Conservation (phyloP, 2,797 vertebrate species). For the Spatula clypeata region DNA sequence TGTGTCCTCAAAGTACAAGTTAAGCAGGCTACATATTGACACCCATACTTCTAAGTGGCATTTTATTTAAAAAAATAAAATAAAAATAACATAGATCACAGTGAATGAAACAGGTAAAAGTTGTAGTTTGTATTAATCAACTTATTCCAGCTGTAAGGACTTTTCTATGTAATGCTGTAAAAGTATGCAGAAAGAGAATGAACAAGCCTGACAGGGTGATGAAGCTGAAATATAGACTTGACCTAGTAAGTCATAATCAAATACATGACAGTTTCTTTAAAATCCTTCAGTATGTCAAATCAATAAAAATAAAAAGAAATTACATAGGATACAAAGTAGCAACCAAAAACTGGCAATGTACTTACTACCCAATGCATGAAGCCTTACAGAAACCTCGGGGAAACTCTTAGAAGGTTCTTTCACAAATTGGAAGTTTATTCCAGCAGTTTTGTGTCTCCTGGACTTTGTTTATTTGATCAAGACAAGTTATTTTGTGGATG, state of each 20-base stretch:
- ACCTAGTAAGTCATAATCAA: neutral
- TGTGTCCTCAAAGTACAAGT: neutral
- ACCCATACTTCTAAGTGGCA: neutral
- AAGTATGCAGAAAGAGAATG: neutral
- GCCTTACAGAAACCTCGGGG: neutral
- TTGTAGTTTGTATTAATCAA: neutral
- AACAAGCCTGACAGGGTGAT: neutral
- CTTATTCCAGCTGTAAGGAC: neutral
- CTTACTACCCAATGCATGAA: neutral
- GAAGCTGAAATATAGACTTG: neutral
- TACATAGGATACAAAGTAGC: neutral
- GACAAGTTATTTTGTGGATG: neutral
- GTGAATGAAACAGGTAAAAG: neutral
- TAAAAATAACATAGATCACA: neutral
- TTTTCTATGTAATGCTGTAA: neutral
- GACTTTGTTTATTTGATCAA: neutral
- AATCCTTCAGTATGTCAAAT: neutral
- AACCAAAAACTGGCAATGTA: neutral
- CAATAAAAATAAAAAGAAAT: neutral
- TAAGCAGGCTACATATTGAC: neutral
- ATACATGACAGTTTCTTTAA: neutral
- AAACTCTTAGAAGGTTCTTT: neutral
- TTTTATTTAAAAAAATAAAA: neutral
- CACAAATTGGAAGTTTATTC: neutral
- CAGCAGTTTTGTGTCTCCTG: neutral